Conservation (phyloP, 2,113 vertebrate species). For the Silurus glanis region DNA sequence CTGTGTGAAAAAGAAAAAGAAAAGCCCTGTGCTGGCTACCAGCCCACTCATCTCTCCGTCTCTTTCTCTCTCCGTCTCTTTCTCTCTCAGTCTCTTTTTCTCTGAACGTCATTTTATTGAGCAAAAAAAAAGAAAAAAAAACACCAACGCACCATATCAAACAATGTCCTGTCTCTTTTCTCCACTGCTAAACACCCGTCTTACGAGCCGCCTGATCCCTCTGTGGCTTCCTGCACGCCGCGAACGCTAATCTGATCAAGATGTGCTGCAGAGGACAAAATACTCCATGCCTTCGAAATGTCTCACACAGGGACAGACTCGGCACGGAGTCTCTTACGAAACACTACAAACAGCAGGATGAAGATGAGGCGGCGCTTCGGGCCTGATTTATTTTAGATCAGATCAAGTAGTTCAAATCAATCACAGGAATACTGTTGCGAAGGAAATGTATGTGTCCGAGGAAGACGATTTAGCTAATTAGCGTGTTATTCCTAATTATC, state of each 20-base stretch:
- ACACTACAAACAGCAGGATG: background rate
- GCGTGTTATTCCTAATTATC: background rate
- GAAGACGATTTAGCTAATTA: background rate
- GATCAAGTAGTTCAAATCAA: background rate
- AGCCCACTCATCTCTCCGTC: conserved; percentile 25
- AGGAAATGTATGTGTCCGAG: background rate
- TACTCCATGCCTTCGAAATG: background rate
- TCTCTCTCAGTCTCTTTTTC: no score
- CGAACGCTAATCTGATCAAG: conserved; percentile 43
- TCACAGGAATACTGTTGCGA: background rate
- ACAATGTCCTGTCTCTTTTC: conserved; percentile 39
- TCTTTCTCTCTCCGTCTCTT: no score
- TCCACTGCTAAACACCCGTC: background rate
- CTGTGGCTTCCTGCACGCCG: conserved; percentile 1
- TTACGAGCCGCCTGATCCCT: conserved; percentile 33
- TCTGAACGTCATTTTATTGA: conserved; percentile 26
- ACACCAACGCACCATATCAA: conserved; percentile 29
- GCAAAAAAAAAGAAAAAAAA: conserved; percentile 9
- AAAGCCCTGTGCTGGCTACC: conserved; percentile 1
- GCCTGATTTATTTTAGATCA: background rate
- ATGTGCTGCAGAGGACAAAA: conserved; percentile 34
- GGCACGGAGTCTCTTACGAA: background rate
- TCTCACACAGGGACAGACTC: conserved; percentile 8
- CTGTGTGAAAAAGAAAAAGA: background rate
- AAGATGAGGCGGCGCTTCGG: background rate